Evolutionary conservation across 2,888 invertebrate species (phyloP).

Genomic region (Lasioglossum calceatum): DNA sequence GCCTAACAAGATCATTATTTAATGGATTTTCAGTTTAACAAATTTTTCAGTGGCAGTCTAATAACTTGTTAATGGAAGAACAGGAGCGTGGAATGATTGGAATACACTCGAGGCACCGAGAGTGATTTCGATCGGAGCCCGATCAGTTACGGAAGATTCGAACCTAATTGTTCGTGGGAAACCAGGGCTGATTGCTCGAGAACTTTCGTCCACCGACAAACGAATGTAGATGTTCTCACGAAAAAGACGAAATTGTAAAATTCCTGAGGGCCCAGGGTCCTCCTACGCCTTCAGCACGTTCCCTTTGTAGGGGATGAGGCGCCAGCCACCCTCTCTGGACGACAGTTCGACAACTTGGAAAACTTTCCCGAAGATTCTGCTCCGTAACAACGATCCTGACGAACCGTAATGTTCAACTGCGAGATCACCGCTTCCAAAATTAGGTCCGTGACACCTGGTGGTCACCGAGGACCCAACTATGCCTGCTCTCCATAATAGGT

Average conservation of each 20-base stretch:
- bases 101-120: background rate
- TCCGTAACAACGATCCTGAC: slow-evolving; percentile 6
- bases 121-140: background rate
- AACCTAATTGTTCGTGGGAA: slow-evolving; percentile 12
- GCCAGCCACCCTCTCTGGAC: background rate
- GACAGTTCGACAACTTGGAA: slow-evolving; percentile 2
- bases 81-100: background rate
- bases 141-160: background rate
- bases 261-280: background rate
- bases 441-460: background rate
- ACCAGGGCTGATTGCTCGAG: background rate
- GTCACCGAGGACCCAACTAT: background rate
- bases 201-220: background rate
- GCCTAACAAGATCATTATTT: background rate
- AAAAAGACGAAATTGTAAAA: slow-evolving; percentile 9
- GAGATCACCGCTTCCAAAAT: background rate
- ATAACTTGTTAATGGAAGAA: background rate
- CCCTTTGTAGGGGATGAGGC: background rate
- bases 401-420: background rate
- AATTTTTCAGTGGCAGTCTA: background rate
- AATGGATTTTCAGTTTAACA: background rate
- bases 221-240: slow-evolving; percentile 15
- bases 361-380: slow-evolving; percentile 2
- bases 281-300: background rate
- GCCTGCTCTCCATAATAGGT: background rate